These are phyloP conservation scores for Neosilurus mollespiculum DNA, from an alignment of 2,797 vertebrate species.

Conservation along the genomic window DNA sequence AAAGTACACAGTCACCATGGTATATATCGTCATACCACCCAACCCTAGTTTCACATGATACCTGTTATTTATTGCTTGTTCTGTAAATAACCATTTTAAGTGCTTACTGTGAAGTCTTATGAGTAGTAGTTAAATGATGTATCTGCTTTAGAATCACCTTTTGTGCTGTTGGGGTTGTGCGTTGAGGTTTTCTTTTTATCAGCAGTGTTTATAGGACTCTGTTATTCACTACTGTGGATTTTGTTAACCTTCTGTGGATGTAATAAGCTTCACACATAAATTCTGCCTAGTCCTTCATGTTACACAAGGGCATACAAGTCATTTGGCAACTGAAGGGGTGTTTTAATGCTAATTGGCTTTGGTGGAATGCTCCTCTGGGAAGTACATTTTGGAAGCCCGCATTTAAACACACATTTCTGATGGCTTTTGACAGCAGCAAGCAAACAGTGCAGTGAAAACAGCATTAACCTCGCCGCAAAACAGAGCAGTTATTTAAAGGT, in stretches of 20 bases:
- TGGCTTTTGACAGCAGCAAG: slow-evolving; percentile 5
- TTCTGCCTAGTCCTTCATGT: background rate
- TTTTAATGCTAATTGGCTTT: slow-evolving; percentile 26
- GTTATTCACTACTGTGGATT: slow-evolving; percentile 16
- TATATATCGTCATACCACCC: too few species aligned
- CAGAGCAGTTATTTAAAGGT: background rate
- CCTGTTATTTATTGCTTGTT: background rate
- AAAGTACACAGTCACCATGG: too few species aligned
- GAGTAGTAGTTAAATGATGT: background rate
- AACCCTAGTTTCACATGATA: background rate
- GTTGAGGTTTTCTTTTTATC: background rate
- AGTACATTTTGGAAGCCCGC: background rate
- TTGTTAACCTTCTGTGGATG: slow-evolving; percentile 9
- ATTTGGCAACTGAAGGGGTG: slow-evolving; percentile 12
- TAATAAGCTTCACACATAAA: slow-evolving; percentile 15
- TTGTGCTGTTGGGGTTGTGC: background rate
- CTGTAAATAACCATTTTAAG: background rate
- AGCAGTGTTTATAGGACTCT: slow-evolving; percentile 6
- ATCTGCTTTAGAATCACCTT: background rate
- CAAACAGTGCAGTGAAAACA: slow-evolving; percentile 1
- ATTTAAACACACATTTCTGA: slow-evolving; percentile 18
- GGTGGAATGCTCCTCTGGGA: slow-evolving; percentile 5
- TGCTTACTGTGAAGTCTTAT: background rate
- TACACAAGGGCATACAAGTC: slow-evolving; percentile 17
- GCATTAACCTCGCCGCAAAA: slow-evolving; percentile 19